A percentile compares a stretch with the other conserved stretches of the same genome.
phyloP scores from a whole-genome alignment of 2,113 vertebrate species.

The Sorex fumeus region DNA sequence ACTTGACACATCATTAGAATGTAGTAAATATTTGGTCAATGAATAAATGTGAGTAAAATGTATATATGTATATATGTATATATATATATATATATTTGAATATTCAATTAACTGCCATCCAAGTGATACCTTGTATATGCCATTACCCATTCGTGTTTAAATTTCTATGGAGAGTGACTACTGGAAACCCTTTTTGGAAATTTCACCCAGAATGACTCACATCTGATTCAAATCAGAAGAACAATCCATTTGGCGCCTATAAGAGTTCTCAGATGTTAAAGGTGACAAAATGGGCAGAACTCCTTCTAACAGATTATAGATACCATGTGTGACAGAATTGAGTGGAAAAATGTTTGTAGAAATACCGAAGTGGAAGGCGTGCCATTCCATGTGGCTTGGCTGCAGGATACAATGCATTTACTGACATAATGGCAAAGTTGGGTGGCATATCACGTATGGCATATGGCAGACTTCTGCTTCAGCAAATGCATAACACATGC shows the following conservation, averaged over 20 bases:
- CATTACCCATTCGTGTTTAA: conserved; percentile 63
- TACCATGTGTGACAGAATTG: conserved; percentile 77
- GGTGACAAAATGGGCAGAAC: conserved; percentile 81
- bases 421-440: conserved; percentile 82
- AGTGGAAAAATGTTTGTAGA: conserved; percentile 83
- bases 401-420: conserved; percentile 76
- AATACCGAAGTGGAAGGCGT: conserved; percentile 79
- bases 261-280: conserved; percentile 81
- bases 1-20: background rate
- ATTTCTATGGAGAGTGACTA: conserved; percentile 63
- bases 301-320: conserved; percentile 85
- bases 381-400: conserved; percentile 85
- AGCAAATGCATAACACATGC: conserved; percentile 78
- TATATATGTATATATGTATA: no score
- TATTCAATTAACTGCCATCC: conserved; percentile 41
- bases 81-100: background rate
- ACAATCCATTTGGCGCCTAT: conserved; percentile 79
- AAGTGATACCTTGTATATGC: conserved; percentile 53
- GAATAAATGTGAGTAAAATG: conserved; percentile 50
- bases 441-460: conserved; percentile 83
- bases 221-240: conserved; percentile 79
- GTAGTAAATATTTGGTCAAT: conserved; percentile 71
- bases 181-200: conserved; percentile 38
- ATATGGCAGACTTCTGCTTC: conserved; percentile 85
- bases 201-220: conserved; percentile 70